These are phyloP conservation scores for Agonopterix heracliana DNA, from an alignment of 2,888 invertebrate species.

Conservation along the genomic window DNA sequence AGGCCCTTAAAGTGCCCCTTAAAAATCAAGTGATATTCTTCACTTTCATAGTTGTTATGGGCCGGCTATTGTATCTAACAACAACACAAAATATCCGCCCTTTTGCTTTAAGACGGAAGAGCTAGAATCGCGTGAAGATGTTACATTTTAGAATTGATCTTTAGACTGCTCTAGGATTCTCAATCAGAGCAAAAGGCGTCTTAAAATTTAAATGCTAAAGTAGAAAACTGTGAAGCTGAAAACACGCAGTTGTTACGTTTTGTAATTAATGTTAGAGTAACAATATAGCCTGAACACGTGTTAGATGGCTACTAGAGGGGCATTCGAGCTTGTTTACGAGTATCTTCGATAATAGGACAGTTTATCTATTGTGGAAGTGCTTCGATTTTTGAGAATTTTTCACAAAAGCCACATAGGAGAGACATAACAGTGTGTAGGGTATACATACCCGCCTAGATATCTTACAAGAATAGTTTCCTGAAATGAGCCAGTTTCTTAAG, in stretches of 20 bases:
- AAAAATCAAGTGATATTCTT: constrained; percentile 70
- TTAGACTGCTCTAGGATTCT: too few species aligned
- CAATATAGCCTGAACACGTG: constrained; percentile 51
- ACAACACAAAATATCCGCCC: not conserved
- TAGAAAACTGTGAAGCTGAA: too few species aligned
- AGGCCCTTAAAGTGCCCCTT: constrained; percentile 69
- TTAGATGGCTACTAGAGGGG: constrained; percentile 64
- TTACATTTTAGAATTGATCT: too few species aligned
- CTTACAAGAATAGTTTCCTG: too few species aligned
- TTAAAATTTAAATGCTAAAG: too few species aligned
- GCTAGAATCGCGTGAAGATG: too few species aligned
- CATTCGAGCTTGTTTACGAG: constrained; percentile 53
- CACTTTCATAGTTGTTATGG: constrained; percentile 45
- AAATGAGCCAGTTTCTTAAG: not conserved
- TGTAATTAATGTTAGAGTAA: not conserved
- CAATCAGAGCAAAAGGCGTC: too few species aligned
- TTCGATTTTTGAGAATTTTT: constrained; percentile 6
- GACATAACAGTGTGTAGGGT: too few species aligned
- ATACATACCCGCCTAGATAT: too few species aligned
- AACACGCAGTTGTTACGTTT: not conserved
- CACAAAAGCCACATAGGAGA: too few species aligned
- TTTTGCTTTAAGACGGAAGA: not conserved
- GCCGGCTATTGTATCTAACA: constrained; percentile 14
- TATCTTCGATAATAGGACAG: constrained; percentile 27
- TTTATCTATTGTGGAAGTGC: constrained; percentile 13